These are phyloP conservation scores for Celastrina argiolus DNA, from an alignment of 2,888 invertebrate genomes.

Conservation along the genomic window DNA sequence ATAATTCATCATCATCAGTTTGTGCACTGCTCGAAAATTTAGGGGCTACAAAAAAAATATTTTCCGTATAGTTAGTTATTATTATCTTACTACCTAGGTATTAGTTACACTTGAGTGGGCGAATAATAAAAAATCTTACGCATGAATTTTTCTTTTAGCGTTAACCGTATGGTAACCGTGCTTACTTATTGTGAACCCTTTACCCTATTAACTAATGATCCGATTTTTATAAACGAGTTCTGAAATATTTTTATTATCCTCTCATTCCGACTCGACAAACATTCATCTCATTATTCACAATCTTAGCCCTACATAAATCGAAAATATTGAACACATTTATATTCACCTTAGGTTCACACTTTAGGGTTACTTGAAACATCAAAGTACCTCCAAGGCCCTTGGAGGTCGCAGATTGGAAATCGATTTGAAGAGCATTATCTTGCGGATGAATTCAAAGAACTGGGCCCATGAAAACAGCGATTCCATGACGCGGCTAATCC, in stretches of 20 bases:
- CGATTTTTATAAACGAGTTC: too few species aligned
- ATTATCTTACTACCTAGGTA: too few species aligned
- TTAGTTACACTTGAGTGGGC: too few species aligned
- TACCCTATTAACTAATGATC: too few species aligned
- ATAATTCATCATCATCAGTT: too few species aligned
- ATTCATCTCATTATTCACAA: not conserved
- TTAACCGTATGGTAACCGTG: too few species aligned
- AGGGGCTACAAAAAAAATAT: too few species aligned
- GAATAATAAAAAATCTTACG: too few species aligned
- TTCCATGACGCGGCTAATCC: not conserved
- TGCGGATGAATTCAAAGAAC: not conserved
- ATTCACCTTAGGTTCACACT: not conserved
- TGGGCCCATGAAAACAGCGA: not conserved
- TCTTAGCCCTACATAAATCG: not conserved
- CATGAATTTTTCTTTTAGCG: too few species aligned
- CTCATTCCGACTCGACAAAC: not conserved
- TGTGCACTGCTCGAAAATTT: too few species aligned
- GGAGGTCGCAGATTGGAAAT: slow-evolving; percentile 14
- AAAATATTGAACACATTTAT: slow-evolving; percentile 1
- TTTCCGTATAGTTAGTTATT: too few species aligned
- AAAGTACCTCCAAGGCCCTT: not conserved
- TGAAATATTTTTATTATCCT: not conserved
- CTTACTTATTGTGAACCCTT: too few species aligned
- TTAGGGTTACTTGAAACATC: slow-evolving; percentile 11
- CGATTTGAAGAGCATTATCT: slow-evolving; percentile 17